Evolutionary conservation across 2,888 invertebrate species (phyloP), one percentile per base, ranked within the genome.

Genomic region (Drosophila affinis): DNA sequence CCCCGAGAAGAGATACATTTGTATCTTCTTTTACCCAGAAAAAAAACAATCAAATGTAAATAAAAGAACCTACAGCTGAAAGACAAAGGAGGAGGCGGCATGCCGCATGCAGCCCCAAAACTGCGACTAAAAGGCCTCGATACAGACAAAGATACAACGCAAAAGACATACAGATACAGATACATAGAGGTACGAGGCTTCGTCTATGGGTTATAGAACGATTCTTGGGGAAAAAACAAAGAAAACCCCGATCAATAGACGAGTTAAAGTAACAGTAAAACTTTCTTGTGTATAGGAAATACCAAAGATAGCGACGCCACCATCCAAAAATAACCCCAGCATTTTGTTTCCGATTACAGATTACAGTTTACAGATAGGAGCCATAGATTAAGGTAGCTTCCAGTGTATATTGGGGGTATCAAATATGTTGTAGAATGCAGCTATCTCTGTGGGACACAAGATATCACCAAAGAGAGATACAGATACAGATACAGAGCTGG

Each of bases 201-300:
- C 14, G 14, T 34, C 12, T 34, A 5, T 2, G 6, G 39, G 5
- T 6, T 39, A 39, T 39, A 39, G 14, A 39, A 39, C 7, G 39
- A 39, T 39, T 34, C 12, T 32, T 32, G 10, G 3, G 32, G 10
- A 34, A 3, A 9, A 45, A 34, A 6, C 5, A 46, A 18, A 60
- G 24, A 87, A 85, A 76, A 39, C 14, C 6, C 0, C 76, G 62
- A 75, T 85, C 81, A 85, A 81, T 78, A 68, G 67, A 71, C 76
- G 52, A 47, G 21, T 9, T 9, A 9, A 2, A 9, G 29, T 9
- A 29, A 27, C 27, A 7, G 27, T 2, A 27, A 29, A 7, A 21
- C 0, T 21, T 21, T 21, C 21, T 21, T 21, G 21, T 3, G 21
- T 0, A 21, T 3, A 57, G 58, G 6, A 77, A 88, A 75, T 74